Evolutionary conservation across 1,140 invertebrate genomes (phyloP).

Genomic region (Whitmania pigra): DNA sequence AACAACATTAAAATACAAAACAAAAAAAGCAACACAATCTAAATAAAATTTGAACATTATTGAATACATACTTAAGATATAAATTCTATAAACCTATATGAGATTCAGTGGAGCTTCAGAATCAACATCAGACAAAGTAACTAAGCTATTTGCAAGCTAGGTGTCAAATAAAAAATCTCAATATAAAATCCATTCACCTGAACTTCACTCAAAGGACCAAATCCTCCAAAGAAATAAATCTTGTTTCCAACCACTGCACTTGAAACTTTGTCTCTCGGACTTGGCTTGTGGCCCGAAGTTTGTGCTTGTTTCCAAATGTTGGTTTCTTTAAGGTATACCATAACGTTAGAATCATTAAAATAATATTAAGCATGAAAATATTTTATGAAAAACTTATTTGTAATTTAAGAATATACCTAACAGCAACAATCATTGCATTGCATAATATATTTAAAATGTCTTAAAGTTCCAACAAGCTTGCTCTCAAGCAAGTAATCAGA

Average conservation of each 20-base stretch:
- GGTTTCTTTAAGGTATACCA: slow-evolving; percentile 26
- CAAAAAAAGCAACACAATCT: too few relatives aligned
- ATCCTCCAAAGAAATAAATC: slow-evolving; percentile 41
- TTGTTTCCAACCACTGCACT: slow-evolving; percentile 32
- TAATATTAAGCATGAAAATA: too few relatives aligned
- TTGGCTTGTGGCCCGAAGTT: slow-evolving; percentile 30
- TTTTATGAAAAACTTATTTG: slow-evolving; percentile 6
- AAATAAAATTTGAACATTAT: too few relatives aligned
- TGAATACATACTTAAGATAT: too few relatives aligned
- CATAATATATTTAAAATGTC: neutral
- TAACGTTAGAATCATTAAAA: too few relatives aligned
- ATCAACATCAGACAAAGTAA: neutral
- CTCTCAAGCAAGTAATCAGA: neutral
- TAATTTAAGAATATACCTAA: neutral
- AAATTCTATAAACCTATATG: too few relatives aligned
- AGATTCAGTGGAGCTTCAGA: too few relatives aligned
- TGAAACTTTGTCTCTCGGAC: slow-evolving; percentile 36
- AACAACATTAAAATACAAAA: too few relatives aligned
- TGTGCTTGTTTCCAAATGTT: slow-evolving; percentile 32
- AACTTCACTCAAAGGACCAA: slow-evolving; percentile 33
- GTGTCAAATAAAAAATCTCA: neutral
- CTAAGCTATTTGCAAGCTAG: slow-evolving; percentile 20
- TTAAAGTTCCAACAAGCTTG: neutral
- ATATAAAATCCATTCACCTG: neutral
- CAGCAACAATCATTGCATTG: neutral